Percentiles rank a stretch among this genome's conserved stretches.
Evolutionary conservation across 1,140 invertebrate genomes (phyloP).

Genomic region (Pseudoatta argentina): DNA sequence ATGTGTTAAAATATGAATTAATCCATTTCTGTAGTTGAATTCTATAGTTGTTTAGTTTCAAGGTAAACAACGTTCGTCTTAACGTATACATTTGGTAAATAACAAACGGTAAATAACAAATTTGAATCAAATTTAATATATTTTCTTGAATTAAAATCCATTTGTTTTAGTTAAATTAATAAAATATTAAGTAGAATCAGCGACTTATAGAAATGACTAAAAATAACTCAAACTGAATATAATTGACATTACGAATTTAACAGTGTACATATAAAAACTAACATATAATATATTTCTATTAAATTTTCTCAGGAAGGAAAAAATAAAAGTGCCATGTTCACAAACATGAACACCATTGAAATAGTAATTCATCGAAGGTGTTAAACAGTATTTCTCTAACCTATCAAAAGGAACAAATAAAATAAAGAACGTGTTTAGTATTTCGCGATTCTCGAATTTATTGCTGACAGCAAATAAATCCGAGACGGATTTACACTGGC

Average conservation of each 20-base stretch:
- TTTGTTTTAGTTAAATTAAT: too few relatives aligned
- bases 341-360: not conserved
- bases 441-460: conserved; percentile 57
- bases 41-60: too few relatives aligned
- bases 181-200: too few relatives aligned
- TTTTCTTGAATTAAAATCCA: too few relatives aligned
- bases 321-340: not conserved
- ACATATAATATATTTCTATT: not conserved
- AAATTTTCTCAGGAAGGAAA: not conserved
- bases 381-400: conserved; percentile 34
- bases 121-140: too few relatives aligned
- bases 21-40: too few relatives aligned
- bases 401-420: conserved; percentile 42
- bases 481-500: conserved; percentile 59
- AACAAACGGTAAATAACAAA: too few relatives aligned
- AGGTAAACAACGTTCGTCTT: too few relatives aligned
- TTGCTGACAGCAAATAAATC: conserved; percentile 58
- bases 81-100: too few relatives aligned
- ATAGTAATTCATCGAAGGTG: conserved; percentile 32
- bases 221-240: too few relatives aligned
- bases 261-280: not conserved
- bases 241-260: not conserved
- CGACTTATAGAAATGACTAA: too few relatives aligned
- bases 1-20: too few relatives aligned
- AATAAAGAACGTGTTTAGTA: conserved; percentile 56